Conservation (phyloP, 1,140 invertebrate genomes). For the Drosophila arawakana region DNA sequence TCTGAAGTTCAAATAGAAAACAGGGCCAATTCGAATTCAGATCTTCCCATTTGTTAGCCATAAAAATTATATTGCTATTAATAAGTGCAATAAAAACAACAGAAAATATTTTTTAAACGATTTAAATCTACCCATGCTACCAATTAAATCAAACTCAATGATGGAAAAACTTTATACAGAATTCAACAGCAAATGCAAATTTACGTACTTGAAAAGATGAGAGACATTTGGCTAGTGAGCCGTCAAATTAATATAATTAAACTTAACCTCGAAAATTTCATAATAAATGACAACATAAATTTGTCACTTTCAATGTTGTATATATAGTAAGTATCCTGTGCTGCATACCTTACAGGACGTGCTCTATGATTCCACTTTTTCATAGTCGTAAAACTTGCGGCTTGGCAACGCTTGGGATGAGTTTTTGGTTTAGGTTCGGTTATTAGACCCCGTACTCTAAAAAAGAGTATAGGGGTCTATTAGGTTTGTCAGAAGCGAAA, state of each 20-base stretch:
- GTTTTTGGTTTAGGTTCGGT: slow-evolving; percentile 10
- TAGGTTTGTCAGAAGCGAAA: no score
- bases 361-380: slow-evolving; percentile 41
- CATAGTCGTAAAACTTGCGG: slow-evolving; percentile 60
- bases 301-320: slow-evolving; percentile 27
- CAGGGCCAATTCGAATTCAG: no score
- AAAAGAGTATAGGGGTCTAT: no score
- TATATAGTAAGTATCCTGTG: no score
- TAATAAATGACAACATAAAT: slow-evolving; percentile 60
- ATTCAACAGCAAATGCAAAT: not conserved
- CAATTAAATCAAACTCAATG: not conserved
- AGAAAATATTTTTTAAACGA: no score
- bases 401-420: slow-evolving; percentile 6
- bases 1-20: no score
- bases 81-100: no score
- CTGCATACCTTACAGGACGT: not conserved
- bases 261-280: slow-evolving; percentile 60
- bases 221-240: slow-evolving; percentile 37
- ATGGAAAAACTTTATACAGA: slow-evolving; percentile 16
- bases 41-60: no score
- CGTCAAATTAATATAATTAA: slow-evolving; percentile 74
- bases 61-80: no score
- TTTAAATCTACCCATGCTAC: no score
- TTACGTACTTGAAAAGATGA: not conserved
- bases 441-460: no score